phyloP scores from a whole-genome alignment of 1,140 invertebrate species.

The Euwallacea fornicatus region DNA sequence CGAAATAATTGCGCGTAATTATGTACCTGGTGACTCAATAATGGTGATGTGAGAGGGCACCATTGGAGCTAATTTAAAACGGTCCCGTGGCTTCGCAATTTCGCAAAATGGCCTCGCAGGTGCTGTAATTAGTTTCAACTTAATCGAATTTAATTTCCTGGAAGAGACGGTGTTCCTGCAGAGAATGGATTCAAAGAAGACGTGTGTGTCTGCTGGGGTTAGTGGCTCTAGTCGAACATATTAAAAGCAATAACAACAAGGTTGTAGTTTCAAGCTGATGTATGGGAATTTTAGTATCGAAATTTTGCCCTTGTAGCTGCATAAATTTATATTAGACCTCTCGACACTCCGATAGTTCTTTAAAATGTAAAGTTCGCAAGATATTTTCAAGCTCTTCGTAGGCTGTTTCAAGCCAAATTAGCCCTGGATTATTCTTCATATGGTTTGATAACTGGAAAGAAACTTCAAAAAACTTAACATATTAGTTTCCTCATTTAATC shows the following conservation, averaged over 20 bases:
- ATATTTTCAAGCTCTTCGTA: no score
- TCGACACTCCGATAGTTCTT: no score
- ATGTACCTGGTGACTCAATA: constrained; percentile 6
- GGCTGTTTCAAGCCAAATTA: no score
- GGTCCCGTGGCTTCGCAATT: constrained; percentile 21
- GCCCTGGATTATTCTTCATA: no score
- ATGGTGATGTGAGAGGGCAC: not conserved
- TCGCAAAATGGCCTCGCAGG: constrained; percentile 27
- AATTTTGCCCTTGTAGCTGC: no score
- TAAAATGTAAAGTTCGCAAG: no score
- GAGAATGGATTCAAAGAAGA: constrained; percentile 9
- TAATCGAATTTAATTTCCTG: constrained; percentile 38
- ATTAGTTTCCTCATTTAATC: no score
- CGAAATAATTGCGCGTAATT: not conserved
- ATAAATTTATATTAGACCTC: no score
- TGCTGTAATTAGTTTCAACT: constrained; percentile 29
- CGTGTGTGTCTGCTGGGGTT: constrained; percentile 19
- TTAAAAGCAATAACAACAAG: constrained; percentile 17
- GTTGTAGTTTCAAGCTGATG: no score
- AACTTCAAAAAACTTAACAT: no score
- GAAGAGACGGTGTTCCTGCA: constrained; percentile 28
- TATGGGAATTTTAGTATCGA: no score
- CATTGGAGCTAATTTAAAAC: constrained; percentile 3
- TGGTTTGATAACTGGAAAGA: no score
- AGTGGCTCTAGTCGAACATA: constrained; percentile 5